These are phyloP conservation scores for Drosophila ficusphila DNA, from an alignment of 1,140 invertebrate species.

Conservation along the genomic window DNA sequence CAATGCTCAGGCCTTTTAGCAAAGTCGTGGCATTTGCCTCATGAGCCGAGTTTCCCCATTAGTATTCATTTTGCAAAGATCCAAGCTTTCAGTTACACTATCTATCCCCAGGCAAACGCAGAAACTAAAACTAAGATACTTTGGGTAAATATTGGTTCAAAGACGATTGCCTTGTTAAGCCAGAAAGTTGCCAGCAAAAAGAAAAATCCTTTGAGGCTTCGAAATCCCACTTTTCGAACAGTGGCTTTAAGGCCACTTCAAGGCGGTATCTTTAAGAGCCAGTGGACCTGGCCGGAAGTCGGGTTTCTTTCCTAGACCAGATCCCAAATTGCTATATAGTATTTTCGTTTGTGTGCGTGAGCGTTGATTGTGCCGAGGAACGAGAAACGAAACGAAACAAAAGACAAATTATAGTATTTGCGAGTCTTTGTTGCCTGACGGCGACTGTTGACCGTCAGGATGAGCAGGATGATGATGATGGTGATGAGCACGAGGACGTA, in stretches of 20 bases:
- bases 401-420: conserved; percentile 61
- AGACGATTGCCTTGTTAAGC: not conserved
- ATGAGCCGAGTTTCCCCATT: not conserved
- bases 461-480: conserved; percentile 12
- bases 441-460: conserved; percentile 46
- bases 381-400: conserved; percentile 28
- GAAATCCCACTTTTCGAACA: not conserved
- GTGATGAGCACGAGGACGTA: conserved; percentile 1
- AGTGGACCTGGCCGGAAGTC: conserved; percentile 23
- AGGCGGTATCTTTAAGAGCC: conserved; percentile 5
- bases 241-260: conserved; percentile 9
- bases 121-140: conserved; percentile 5
- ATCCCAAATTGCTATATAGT: conserved; percentile 18
- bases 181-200: not conserved
- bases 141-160: conserved; percentile 18
- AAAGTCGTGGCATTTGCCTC: not conserved
- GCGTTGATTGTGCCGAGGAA: conserved; percentile 33
- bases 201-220: not conserved
- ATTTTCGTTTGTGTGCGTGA: conserved; percentile 19
- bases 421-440: conserved; percentile 50
- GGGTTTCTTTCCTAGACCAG: conserved; percentile 10
- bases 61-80: not conserved
- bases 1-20: not conserved
- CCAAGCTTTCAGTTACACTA: not conserved
- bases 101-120: not conserved